phyloP scores from a whole-genome alignment of 2,888 invertebrate genomes.

The Drosophila ustulata region DNA sequence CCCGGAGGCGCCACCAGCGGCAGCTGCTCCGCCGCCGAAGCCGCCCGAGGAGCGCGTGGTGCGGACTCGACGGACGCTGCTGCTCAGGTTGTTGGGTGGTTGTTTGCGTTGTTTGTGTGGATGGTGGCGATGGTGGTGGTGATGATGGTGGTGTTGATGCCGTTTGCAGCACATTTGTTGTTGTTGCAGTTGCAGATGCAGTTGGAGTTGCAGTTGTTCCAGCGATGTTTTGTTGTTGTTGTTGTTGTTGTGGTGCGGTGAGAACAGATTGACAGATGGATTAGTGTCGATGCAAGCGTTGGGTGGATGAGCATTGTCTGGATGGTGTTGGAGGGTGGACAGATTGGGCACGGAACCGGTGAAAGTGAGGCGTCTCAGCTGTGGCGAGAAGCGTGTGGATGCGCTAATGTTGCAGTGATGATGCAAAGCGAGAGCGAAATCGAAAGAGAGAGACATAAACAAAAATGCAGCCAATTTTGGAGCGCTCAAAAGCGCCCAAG shows the following conservation, averaged over 20 bases:
- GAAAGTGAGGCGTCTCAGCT: slow-evolving; percentile 84
- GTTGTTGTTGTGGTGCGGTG: slow-evolving; percentile 37
- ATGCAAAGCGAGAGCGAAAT: slow-evolving; percentile 33
- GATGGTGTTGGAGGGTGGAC: slow-evolving; percentile 60
- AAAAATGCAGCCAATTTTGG: not conserved
- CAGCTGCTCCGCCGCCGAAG: slow-evolving; percentile 29
- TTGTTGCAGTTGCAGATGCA: slow-evolving; percentile 55
- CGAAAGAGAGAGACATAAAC: slow-evolving; percentile 1
- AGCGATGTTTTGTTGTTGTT: slow-evolving; percentile 71
- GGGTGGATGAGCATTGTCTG: slow-evolving; percentile 42
- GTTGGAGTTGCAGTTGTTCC: slow-evolving; percentile 77
- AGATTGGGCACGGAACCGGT: slow-evolving; percentile 88
- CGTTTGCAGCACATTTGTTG: slow-evolving; percentile 66
- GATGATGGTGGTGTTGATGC: slow-evolving; percentile 72
- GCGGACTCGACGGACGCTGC: slow-evolving; percentile 78
- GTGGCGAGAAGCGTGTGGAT: slow-evolving; percentile 83
- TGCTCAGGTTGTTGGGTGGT: slow-evolving; percentile 50
- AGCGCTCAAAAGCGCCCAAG: not conserved
- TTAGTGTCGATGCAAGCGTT: slow-evolving; percentile 52
- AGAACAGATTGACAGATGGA: slow-evolving; percentile 45
- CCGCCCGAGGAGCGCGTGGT: slow-evolving; percentile 35
- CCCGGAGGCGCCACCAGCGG: slow-evolving; percentile 30
- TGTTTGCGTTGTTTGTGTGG: slow-evolving; percentile 59
- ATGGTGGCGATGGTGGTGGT: slow-evolving; percentile 47
- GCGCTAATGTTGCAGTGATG: slow-evolving; percentile 67